Percentiles rank a stretch among this genome's conserved stretches.
Conservation (phyloP, 2,888 invertebrate species). For the Cistogaster globosa region DNA sequence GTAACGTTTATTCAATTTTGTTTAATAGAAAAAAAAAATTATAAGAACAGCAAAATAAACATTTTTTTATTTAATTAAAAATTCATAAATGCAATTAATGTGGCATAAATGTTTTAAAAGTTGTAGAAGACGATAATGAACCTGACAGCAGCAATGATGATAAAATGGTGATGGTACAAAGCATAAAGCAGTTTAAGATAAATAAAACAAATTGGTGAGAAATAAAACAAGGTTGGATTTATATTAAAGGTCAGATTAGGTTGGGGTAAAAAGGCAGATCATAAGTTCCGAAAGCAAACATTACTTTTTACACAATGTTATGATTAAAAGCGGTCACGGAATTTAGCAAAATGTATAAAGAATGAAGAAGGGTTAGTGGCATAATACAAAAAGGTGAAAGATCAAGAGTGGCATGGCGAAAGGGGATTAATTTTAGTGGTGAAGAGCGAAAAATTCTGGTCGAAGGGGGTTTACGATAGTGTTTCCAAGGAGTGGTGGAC, state of each 20-base stretch:
- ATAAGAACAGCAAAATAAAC: not conserved
- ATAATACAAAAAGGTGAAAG: no score
- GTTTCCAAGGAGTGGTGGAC: no score
- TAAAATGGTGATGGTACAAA: not conserved
- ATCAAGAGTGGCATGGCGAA: no score
- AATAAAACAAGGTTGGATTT: not conserved
- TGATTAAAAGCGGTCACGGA: no score
- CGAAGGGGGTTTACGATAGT: no score
- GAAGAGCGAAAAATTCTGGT: no score
- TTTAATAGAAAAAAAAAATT: slow-evolving; percentile 24
- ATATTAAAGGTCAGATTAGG: not conserved
- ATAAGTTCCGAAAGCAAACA: no score
- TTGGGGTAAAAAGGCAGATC: not conserved
- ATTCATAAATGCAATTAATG: slow-evolving; percentile 64
- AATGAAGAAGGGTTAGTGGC: no score
- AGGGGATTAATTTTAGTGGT: no score
- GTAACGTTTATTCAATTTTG: slow-evolving; percentile 8
- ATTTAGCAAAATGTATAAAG: no score
- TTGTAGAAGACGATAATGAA: slow-evolving; percentile 20
- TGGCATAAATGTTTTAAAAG: slow-evolving; percentile 46
- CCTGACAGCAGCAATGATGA: slow-evolving; percentile 8
- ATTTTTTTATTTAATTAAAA: slow-evolving; percentile 57
- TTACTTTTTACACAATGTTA: no score
- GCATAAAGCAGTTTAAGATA: not conserved
- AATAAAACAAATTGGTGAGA: not conserved